Conservation (phyloP, 2,888 invertebrate genomes). For the Ommatoiulus sabulosus region DNA sequence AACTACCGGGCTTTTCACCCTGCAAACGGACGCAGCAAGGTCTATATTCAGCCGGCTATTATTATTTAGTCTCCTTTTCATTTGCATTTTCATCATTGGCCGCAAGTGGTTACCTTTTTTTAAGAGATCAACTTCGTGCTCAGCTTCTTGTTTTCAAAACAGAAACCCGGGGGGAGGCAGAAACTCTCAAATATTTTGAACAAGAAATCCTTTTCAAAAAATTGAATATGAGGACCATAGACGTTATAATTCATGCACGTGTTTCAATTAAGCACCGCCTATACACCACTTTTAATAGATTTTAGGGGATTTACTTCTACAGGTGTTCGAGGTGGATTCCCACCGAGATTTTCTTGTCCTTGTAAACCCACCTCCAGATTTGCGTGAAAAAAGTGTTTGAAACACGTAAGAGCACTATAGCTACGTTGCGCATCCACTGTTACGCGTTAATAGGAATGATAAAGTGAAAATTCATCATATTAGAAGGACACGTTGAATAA, state of each 20-base stretch:
- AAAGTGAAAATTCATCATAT: too few species aligned
- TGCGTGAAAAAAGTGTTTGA: too few species aligned
- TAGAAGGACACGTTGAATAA: too few species aligned
- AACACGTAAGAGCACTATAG: too few species aligned
- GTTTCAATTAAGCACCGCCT: conserved; percentile 17
- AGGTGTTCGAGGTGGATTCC: background rate
- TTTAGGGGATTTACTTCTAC: background rate
- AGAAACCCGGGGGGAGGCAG: background rate
- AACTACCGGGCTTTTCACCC: conserved; percentile 47
- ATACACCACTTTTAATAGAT: background rate
- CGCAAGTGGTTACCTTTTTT: background rate
- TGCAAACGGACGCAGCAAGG: background rate
- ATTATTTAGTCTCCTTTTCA: conserved; percentile 30
- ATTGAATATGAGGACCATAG: background rate
- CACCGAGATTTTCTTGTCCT: background rate
- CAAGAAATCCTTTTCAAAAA: conserved; percentile 25
- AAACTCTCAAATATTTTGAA: background rate
- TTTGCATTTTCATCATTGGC: conserved; percentile 27
- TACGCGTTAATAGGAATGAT: too few species aligned
- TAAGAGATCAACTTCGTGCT: background rate
- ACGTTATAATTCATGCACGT: conserved; percentile 3
- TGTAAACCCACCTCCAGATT: background rate
- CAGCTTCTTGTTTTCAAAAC: conserved; percentile 10
- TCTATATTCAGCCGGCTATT: background rate
- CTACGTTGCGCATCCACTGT: too few species aligned